Percentiles rank a stretch among this genome's conserved stretches.
Conservation (phyloP, 2,113 vertebrate species). For the Ibidorhyncha struthersii region DNA sequence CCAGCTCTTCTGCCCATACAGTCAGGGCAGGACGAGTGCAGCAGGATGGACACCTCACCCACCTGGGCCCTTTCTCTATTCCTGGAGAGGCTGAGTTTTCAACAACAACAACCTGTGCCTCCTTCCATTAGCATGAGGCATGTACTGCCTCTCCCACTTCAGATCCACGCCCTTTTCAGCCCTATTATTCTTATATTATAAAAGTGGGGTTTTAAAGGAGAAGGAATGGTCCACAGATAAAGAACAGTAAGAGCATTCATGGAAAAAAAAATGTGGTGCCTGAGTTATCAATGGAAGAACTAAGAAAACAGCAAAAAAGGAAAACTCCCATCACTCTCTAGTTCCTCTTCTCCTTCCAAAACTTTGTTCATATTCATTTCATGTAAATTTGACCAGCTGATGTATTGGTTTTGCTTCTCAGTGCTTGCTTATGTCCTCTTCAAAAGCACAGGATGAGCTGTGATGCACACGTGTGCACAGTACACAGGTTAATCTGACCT, state of each 20-base stretch:
- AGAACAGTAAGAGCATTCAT: not conserved
- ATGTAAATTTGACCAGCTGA: not conserved
- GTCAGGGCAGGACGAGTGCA: not conserved
- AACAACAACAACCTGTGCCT: not conserved
- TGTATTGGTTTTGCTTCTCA: not conserved
- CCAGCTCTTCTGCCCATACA: not conserved
- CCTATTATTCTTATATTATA: not conserved
- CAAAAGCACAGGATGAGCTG: not conserved
- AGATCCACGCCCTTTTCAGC: not conserved
- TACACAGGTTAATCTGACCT: not conserved
- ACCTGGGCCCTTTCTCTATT: not conserved
- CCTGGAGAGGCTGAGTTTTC: not conserved
- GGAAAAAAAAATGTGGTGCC: not conserved
- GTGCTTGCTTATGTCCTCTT: not conserved
- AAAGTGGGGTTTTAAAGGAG: not conserved
- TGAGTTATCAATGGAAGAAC: not conserved
- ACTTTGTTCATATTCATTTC: not conserved
- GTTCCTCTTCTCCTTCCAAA: not conserved
- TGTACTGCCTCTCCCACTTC: not conserved
- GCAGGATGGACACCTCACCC: not conserved
- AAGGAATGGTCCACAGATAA: not conserved
- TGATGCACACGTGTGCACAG: fast-evolving
- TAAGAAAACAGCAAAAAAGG: not conserved
- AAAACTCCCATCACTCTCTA: not conserved
- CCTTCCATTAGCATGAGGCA: not conserved